Base-by-base conservation (phyloP, 2,113 vertebrate species). In the Talpa occidentalis region DNA sequence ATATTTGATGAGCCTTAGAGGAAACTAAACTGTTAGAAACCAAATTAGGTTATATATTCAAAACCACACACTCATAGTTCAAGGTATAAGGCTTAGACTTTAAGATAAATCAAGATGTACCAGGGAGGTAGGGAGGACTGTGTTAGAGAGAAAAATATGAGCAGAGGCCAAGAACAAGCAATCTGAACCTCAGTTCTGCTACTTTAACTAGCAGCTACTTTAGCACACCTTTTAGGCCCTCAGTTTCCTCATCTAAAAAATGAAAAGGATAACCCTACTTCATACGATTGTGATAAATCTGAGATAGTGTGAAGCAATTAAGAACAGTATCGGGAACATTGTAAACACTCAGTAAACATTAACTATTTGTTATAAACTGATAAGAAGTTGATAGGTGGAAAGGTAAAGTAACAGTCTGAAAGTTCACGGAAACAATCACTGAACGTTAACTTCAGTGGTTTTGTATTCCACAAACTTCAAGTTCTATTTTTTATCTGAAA, bases 391-490 rank as follows among this genome's bases (percentile, higher is more conserved):
- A 62, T 22, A 83, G 66, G 17, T 60, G 22, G 44, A 32, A 89
- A 93, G 69, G 32, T 69, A 54, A 88, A 94, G 47, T 19, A 62
- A 73, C 52, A 93, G 35, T 77, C 17, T 88, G 32, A 72, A 91
- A 88, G 3, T 91, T 79, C 66, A 88, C 73, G 80, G 76, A 92
- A 88, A n/a, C 26, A 66, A 83, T 22, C 12, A 72, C 0, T 56
- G 35, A 94, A 66, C 28, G 32, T 73, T 77, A 94, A 40, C 82
- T 92, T 93, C 64, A 76, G 19, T 47, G 76, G 22, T 83, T 90
- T 66, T n/a, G n/a, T n/a, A 21, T 81, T 35, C 76, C 74, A 90
- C 92, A 94, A 92, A 67, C 69, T 10, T 91, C 30, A 81, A 85
- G 16, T 83, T 19, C 37, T 74, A 88, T 88, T 93, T 94, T 49